These are phyloP conservation scores for Pipistrellus kuhlii DNA, from an alignment of 2,797 vertebrate genomes.

Conservation along the genomic window DNA sequence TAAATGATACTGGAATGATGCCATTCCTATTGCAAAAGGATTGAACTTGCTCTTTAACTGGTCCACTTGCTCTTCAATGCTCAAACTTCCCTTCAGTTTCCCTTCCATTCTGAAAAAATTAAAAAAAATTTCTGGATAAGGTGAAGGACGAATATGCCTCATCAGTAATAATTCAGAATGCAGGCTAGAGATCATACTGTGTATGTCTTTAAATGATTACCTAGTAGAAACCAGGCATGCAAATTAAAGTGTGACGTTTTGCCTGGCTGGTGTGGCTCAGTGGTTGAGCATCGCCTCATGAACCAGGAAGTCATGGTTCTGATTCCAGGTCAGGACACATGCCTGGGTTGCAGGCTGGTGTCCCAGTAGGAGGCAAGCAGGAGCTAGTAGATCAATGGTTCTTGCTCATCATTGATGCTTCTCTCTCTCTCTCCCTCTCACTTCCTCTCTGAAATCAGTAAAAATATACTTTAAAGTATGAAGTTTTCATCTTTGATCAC, in stretches of 20 bases:
- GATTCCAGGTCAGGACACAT: no score
- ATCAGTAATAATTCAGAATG: background rate
- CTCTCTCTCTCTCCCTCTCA: no score
- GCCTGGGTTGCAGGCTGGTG: no score
- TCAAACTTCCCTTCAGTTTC: background rate
- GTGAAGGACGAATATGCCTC: background rate
- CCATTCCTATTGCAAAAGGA: background rate
- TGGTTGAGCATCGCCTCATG: no score
- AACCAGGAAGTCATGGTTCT: no score
- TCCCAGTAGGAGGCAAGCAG: no score
- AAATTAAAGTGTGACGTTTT: background rate
- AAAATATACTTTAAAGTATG: background rate
- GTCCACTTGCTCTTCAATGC: background rate
- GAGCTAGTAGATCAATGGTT: no score
- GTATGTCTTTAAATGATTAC: no score
- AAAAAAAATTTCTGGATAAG: background rate
- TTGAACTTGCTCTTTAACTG: background rate
- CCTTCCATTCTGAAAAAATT: background rate
- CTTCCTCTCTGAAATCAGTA: no score
- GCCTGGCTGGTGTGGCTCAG: no score
- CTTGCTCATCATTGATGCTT: no score
- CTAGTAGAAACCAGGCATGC: background rate
- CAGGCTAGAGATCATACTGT: background rate
- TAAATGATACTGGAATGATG: background rate
- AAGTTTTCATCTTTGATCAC: background rate